Evolutionary conservation across 2,797 vertebrate species (phyloP), one percentile per base, ranked within the genome.

Genomic region (Crocidura indochinensis): DNA sequence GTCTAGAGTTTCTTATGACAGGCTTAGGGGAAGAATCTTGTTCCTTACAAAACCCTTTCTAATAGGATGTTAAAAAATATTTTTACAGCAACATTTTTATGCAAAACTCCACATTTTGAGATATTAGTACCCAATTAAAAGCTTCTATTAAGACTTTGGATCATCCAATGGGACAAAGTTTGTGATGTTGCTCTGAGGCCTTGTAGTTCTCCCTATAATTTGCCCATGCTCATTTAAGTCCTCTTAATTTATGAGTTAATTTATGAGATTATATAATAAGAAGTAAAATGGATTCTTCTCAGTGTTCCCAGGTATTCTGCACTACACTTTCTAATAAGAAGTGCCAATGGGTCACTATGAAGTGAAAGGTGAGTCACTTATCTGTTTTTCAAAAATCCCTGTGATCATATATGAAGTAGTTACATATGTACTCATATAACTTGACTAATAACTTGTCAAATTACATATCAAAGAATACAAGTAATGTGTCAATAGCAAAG

Each of bases 51-150:
- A 38, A 38, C 38, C 38, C 38, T 38, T 38, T 38, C 38, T 38
- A 38, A 38, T 38, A 5, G 38, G 38, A 38, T 38, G 38, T 38
- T 38, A 38, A 38, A 38, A 5, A 38, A 38, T 38, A 38, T 5
- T 38, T 38, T 38, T 38, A 38, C 38, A 38, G 38, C 38, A 38
- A 38, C 38, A 88, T 67, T 89, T 64, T 74, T 69, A 47, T 51
- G 24, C 71, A 74, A 78, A 81, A 88, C 19, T 53, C 9, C 65
- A 91, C 19, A 94, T 71, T 87, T 91, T 91, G 62, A 73, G 83
- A 87, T 27, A 1, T 53, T 78, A 26, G 27, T 67, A 71, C 15
- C 20, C 38, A 84, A 81, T 38, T 38, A 38, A 38, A 38, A 38
- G 38, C 38, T 38, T 38, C 38, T 5, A 38, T 38, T 38, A 38